Evolutionary conservation across 2,113 vertebrate species (phyloP).

Genomic region (Albula glossodonta): DNA sequence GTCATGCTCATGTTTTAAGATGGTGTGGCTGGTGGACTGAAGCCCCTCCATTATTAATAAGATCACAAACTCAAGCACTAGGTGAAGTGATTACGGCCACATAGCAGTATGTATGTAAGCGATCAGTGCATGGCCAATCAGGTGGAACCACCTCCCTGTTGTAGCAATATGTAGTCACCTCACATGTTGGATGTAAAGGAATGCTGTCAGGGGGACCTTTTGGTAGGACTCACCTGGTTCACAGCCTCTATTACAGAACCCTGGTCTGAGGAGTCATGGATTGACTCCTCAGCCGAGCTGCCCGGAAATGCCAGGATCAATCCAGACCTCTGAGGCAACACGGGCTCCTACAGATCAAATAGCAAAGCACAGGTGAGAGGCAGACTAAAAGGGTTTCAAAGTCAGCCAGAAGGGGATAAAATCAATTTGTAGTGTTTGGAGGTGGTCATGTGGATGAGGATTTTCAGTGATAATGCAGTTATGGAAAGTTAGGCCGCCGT

Average conservation of each 20-base stretch:
- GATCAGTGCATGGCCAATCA: too few species aligned
- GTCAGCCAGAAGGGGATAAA: constrained; percentile 58
- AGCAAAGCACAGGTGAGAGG: constrained; percentile 54
- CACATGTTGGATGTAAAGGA: too few species aligned
- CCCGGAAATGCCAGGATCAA: constrained; percentile 54
- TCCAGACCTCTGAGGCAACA: constrained; percentile 54
- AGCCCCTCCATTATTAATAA: background rate
- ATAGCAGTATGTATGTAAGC: too few species aligned
- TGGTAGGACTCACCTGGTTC: background rate
- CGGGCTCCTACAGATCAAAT: constrained; percentile 59
- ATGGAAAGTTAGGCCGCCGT: constrained; percentile 45
- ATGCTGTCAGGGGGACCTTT: too few species aligned
- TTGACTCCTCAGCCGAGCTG: constrained; percentile 36
- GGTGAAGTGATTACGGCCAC: too few species aligned
- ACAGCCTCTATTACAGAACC: too few species aligned
- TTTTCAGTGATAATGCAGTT: constrained; percentile 65
- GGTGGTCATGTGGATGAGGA: constrained; percentile 56
- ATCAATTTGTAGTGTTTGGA: constrained; percentile 64
- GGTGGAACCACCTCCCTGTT: too few species aligned
- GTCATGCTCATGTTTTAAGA: too few species aligned
- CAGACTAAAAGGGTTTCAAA: constrained; percentile 60
- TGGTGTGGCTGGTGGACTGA: too few species aligned
- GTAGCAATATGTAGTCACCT: too few species aligned
- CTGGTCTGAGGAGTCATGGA: background rate
- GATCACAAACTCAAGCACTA: too few species aligned